phyloP scores from a whole-genome alignment of 2,888 invertebrate species.

The Lottia gigantea region DNA sequence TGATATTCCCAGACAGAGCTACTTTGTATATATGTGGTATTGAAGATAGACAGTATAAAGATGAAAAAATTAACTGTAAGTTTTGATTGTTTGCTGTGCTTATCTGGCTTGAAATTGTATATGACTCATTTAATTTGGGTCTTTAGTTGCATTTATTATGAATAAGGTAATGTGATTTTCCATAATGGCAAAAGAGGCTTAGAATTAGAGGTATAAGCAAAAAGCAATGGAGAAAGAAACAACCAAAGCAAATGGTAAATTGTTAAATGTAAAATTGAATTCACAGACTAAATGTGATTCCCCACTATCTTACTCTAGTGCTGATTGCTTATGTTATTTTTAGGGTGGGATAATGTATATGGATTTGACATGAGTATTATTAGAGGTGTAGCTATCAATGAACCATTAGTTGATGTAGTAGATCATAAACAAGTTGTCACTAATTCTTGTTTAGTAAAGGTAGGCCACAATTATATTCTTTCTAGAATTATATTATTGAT shows the following conservation, averaged over 20 bases:
- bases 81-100: constrained; percentile 19
- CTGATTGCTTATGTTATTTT: constrained; percentile 19
- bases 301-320: no score
- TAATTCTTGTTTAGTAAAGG: constrained; percentile 90
- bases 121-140: no score
- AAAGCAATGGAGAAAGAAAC: no score
- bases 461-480: constrained; percentile 41
- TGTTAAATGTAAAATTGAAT: no score
- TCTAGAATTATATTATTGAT: background rate
- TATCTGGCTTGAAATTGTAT: no score
- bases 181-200: no score
- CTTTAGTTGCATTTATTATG: no score
- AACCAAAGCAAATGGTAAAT: no score
- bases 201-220: no score
- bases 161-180: no score
- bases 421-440: constrained; percentile 99
- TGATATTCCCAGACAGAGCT: constrained; percentile 92
- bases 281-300: no score
- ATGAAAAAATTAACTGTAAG: constrained; percentile 97
- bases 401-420: constrained; percentile 98
- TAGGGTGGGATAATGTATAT: constrained; percentile 98
- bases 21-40: constrained; percentile 88
- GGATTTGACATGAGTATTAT: constrained; percentile 99
- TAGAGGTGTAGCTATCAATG: constrained; percentile 95
- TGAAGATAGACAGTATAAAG: constrained; percentile 97